These are phyloP conservation scores for Agrilus planipennis DNA, from an alignment of 1,140 invertebrate genomes.

Conservation along the genomic window DNA sequence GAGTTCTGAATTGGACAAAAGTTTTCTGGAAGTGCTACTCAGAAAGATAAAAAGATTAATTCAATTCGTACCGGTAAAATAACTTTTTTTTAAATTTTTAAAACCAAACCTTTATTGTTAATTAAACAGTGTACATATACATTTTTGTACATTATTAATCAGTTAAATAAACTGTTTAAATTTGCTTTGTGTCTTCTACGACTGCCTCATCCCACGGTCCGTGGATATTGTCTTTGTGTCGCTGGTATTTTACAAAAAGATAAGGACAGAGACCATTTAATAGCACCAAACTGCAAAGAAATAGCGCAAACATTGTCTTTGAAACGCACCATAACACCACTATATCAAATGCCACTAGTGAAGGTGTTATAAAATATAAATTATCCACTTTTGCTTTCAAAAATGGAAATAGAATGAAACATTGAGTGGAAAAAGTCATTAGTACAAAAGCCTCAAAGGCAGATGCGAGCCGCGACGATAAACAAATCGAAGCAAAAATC, in stretches of 20 bases:
- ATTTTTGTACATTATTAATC: not conserved
- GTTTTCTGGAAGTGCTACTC: conserved; percentile 59
- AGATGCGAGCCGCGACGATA: conserved; percentile 79
- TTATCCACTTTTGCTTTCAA: conserved; percentile 50
- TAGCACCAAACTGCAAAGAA: conserved; percentile 48
- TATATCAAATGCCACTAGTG: conserved; percentile 37
- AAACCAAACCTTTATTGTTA: conserved; percentile 5
- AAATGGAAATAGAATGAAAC: conserved; percentile 81
- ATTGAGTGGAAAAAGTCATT: conserved; percentile 70
- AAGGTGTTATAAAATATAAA: conserved; percentile 26
- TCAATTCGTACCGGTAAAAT: conserved; percentile 57
- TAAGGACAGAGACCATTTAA: conserved; percentile 65
- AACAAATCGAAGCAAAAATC: conserved; percentile 85
- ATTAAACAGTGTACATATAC: not conserved
- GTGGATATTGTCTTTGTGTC: conserved; percentile 71
- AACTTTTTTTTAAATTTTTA: conserved; percentile 20
- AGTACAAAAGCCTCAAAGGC: conserved; percentile 79
- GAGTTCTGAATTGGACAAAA: conserved; percentile 45
- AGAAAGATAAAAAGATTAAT: conserved; percentile 67
- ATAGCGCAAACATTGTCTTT: conserved; percentile 43
- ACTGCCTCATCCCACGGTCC: conserved; percentile 90
- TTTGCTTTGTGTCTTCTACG: conserved; percentile 13
- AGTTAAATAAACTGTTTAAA: conserved; percentile 25
- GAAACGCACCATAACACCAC: conserved; percentile 46
- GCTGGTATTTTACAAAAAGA: conserved; percentile 53